Base-by-base conservation (phyloP, 2,888 invertebrate genomes). In the Clanis bilineata region DNA sequence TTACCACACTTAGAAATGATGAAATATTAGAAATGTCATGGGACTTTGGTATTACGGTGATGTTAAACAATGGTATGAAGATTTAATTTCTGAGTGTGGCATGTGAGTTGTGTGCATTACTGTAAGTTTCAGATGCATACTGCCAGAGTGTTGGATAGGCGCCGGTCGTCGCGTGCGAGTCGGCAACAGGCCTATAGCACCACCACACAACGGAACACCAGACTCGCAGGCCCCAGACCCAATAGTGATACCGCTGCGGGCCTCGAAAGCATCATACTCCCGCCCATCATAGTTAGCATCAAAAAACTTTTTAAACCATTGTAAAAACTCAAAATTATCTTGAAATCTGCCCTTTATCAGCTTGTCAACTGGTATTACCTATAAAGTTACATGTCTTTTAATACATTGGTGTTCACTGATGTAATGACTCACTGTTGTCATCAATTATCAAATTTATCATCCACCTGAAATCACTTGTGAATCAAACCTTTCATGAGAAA, bases 261-360 rank as follows among this genome's bases (percentile, higher is more conserved):
- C 97, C 69, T 96, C 96, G 69, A 96, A 92, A 59, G 98, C 97
- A 85, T 99, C 97, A 91, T 99, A 99, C 74, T 98, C 98, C 79
- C 97, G 95, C 71, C 98, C 99, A 88, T 98, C 98, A 93, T 99
- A 99, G 94, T 99, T 99, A 73, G 99, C 99, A 93, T 99, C 99
- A 92, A 99, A 99, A 94, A 99, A 99, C 92, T 99, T 99, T 95
- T 99, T 99, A 94, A 99, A 99, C 99, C 99, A 99, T 94, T 99
- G 99, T 79, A 99, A 96, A 94, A 99, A 99, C 93, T 99, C 99
- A 95, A 99, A 99, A 94, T 99, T 99, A 94, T 99, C 99, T 95
- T 99, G 99, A 93, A 99, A 99, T 83, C 98, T 96, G 83, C 98
- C 99, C 93, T 99, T 99, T 88, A 99, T 98, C 93, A 99, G 95